Conservation (phyloP, 2,113 vertebrate species). For the Tyrannus savana region DNA sequence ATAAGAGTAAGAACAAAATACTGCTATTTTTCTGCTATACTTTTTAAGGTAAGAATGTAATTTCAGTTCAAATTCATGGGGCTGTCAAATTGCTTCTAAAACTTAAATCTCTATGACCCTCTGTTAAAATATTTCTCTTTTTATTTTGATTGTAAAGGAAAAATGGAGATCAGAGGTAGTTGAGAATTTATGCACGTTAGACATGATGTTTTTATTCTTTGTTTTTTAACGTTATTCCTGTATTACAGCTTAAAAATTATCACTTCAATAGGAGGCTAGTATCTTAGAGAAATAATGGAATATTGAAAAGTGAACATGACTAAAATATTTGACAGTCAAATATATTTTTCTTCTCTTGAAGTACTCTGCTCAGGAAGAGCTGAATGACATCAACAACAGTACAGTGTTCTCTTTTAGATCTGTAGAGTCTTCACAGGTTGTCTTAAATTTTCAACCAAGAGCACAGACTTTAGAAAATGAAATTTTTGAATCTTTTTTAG, state of each 20-base stretch:
- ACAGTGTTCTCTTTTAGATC: background rate
- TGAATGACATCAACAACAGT: background rate
- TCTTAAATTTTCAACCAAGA: background rate
- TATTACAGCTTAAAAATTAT: slow-evolving; percentile 17
- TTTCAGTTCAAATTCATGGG: slow-evolving; percentile 4
- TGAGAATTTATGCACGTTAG: slow-evolving; percentile 4
- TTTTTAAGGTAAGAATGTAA: slow-evolving; percentile 89
- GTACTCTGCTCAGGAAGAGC: background rate
- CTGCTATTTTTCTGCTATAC: slow-evolving; percentile 87
- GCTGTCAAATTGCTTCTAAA: background rate
- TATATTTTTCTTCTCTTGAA: slow-evolving; percentile 22
- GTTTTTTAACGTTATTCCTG: background rate
- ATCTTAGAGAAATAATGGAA: slow-evolving; percentile 5
- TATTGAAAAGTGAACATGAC: background rate
- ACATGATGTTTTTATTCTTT: slow-evolving; percentile 8
- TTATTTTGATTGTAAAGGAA: background rate
- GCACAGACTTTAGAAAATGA: background rate
- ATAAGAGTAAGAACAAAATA: slow-evolving; percentile 79
- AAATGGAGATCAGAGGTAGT: background rate
- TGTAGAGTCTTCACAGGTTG: background rate
- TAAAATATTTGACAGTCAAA: slow-evolving; percentile 19
- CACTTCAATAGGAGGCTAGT: slow-evolving; percentile 18
- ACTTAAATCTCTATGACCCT: background rate
- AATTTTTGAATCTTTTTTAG: background rate
- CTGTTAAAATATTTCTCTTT: background rate